Conservation (phyloP, 2,797 vertebrate genomes). For the Holocentrus rufus region DNA sequence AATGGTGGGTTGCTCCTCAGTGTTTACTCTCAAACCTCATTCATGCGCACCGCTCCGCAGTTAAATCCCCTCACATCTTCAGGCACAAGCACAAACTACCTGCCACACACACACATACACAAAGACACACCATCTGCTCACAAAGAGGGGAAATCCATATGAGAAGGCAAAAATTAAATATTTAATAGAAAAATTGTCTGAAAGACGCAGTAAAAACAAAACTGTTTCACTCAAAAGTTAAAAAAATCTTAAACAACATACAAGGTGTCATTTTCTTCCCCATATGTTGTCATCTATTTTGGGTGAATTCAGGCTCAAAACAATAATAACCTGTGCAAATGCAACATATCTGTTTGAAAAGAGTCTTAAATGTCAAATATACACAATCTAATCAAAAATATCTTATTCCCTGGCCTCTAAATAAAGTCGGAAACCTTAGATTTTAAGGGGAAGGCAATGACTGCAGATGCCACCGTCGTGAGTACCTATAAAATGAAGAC, state of each 20-base stretch:
- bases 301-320: neutral
- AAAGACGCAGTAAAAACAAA: no score
- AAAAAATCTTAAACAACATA: neutral
- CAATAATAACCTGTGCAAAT: neutral
- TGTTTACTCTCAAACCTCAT: constrained; percentile 34
- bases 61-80: neutral
- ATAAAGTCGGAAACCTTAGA: neutral
- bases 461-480: neutral
- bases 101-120: neutral
- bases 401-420: no score
- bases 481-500: neutral
- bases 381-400: no score
- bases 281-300: neutral
- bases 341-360: neutral
- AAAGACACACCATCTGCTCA: no score
- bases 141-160: no score
- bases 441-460: neutral
- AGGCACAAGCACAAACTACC: neutral
- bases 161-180: no score
- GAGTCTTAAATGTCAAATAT: neutral
- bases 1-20: constrained; percentile 32
- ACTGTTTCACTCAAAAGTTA: neutral
- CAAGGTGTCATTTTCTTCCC: neutral
- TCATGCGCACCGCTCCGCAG: constrained; percentile 10
- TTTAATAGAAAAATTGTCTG: no score